These are phyloP conservation scores for Helleia helle DNA, from an alignment of 2,888 invertebrate species.

Conservation along the genomic window DNA sequence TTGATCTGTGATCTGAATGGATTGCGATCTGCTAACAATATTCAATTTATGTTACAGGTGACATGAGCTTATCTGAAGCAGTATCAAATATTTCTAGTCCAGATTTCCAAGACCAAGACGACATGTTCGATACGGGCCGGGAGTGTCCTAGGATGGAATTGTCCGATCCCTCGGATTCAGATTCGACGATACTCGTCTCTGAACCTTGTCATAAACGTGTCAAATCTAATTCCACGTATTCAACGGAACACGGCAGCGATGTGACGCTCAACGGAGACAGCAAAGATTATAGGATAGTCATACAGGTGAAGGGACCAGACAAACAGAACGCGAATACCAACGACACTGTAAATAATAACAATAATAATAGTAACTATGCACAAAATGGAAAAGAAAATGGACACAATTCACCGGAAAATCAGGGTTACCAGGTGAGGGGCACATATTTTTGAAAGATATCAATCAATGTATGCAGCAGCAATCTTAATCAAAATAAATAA, in stretches of 20 bases:
- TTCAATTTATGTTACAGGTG: conserved; percentile 59
- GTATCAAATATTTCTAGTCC: conserved; percentile 93
- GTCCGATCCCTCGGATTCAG: conserved; percentile 91
- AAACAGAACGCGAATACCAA: conserved; percentile 44
- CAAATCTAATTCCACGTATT: conserved; percentile 59
- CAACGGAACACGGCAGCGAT: conserved; percentile 74
- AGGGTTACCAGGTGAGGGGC: conserved; percentile 73
- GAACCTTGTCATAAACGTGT: conserved; percentile 79
- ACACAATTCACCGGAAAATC: conserved; percentile 69
- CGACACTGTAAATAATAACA: conserved; percentile 55
- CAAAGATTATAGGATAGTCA: conserved; percentile 83
- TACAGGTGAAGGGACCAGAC: conserved; percentile 76
- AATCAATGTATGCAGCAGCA: too few species aligned
- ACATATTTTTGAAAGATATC: too few species aligned
- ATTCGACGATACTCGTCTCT: conserved; percentile 89
- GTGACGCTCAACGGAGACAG: conserved; percentile 65
- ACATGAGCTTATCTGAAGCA: conserved; percentile 88
- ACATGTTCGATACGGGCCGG: conserved; percentile 84
- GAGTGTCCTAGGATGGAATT: conserved; percentile 88
- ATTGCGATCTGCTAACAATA: too few species aligned
- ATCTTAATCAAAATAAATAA: too few species aligned
- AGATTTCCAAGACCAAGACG: conserved; percentile 91
- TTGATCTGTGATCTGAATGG: too few species aligned
- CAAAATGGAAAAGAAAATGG: conserved; percentile 60
- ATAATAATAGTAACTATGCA: conserved; percentile 56